Base-by-base conservation (phyloP, 1,140 invertebrate species). In the Cotesia typhae region DNA sequence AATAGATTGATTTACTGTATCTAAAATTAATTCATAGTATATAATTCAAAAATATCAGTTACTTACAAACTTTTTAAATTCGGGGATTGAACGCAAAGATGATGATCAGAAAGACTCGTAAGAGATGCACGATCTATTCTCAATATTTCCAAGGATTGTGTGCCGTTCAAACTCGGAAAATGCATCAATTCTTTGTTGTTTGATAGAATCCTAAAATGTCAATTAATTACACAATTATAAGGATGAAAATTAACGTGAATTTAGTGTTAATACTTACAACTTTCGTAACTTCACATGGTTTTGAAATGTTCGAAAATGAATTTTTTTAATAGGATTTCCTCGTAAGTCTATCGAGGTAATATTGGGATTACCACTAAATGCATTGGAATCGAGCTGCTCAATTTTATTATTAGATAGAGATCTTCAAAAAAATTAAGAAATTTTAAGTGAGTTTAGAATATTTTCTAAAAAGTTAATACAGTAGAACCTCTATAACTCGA, bases 41-140 rank as follows among this genome's bases (percentile, higher is more conserved):
- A 28, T 28, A 2, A 28, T 28, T 2, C 1, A 28, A 28, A 28
- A 28, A 28, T 28, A 69, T 53, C 9, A 7, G 3, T 59, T 80
- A 93, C 95, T 92, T 87, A 98, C 96, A 98, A 86, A 82, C 92
- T 95, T 84, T 92, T 93, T 47, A 98, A 90, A 80, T 90, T 90
- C 66, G 93, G 94, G 77, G 92, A 91, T 72, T 92, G 90, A 28
- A 80, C 79, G 84, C 96, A 98, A n/a, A 98, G 87, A 76, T 92
- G 87, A 76, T 92, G 89, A 10, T 82, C 70, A 6, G 96, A 94
- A 69, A 97, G 90, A 3, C 84, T 77, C 10, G 85, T 83, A 17
- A 98, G 88, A 53, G 91, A 91, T 0, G 94, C 93, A 70, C 95
- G 91, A 88, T 97, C 96, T 63, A 95, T 85, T 74, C 92, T 90